These are phyloP conservation scores for Magallana angulata DNA, from an alignment of 1,140 invertebrate species.

Conservation along the genomic window DNA sequence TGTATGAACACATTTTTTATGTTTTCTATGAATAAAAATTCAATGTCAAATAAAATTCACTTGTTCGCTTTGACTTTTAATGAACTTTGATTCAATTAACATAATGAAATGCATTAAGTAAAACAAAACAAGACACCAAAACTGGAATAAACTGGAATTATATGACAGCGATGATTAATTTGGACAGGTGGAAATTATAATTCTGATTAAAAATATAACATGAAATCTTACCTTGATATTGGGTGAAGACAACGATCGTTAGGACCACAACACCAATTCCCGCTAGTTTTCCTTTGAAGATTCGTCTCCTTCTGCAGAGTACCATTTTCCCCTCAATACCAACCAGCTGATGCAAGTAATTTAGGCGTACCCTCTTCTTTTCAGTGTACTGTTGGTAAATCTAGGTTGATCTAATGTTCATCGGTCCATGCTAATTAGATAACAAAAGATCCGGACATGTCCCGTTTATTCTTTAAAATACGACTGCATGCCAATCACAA, in stretches of 20 bases:
- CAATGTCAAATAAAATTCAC: background rate
- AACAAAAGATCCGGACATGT: background rate
- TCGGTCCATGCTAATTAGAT: slow-evolving; percentile 11
- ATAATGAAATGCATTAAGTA: too few species aligned
- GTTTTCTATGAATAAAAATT: too few species aligned
- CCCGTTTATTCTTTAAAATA: background rate
- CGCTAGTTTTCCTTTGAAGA: background rate
- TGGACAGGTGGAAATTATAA: background rate
- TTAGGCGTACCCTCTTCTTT: background rate
- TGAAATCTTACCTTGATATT: background rate
- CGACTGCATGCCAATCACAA: too few species aligned
- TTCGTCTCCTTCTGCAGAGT: background rate
- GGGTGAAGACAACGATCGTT: background rate
- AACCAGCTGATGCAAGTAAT: too few species aligned
- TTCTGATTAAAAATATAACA: background rate
- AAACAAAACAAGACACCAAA: background rate
- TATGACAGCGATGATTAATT: background rate
- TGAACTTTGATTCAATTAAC: background rate
- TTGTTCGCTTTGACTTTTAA: background rate
- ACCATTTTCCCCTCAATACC: background rate
- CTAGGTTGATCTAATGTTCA: background rate
- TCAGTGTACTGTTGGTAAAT: background rate
- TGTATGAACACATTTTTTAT: background rate
- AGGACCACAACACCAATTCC: background rate
- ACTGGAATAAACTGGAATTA: background rate